A percentile compares a stretch with the other conserved stretches of the same genome.
Evolutionary conservation across 2,888 invertebrate species (phyloP).

Genomic region (Drosophila atripex): DNA sequence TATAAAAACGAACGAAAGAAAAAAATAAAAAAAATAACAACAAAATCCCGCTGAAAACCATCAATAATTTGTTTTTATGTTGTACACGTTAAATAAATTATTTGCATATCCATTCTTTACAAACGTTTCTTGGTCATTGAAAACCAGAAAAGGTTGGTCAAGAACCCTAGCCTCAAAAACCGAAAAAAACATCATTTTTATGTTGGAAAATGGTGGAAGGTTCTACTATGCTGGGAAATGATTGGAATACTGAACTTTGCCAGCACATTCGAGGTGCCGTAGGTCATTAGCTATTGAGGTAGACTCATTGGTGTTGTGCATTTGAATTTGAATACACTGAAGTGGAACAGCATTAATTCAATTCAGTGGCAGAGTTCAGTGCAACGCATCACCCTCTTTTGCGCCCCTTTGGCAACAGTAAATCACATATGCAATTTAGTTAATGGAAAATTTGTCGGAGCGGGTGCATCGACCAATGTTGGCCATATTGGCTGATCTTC

Average conservation of each 20-base stretch:
- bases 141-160: slow-evolving; percentile 25
- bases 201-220: slow-evolving; percentile 12
- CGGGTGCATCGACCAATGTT: slow-evolving; percentile 2
- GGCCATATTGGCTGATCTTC: slow-evolving; percentile 19
- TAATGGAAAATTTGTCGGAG: neutral
- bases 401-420: neutral
- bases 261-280: no score
- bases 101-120: slow-evolving; percentile 46
- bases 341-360: slow-evolving; percentile 12
- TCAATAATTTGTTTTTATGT: slow-evolving; percentile 52
- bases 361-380: slow-evolving; percentile 12
- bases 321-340: slow-evolving; percentile 16
- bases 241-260: neutral
- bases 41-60: slow-evolving; percentile 47
- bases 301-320: neutral
- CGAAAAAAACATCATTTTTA: neutral
- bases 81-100: slow-evolving; percentile 29
- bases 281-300: slow-evolving; percentile 11
- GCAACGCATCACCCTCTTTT: neutral
- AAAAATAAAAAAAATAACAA: slow-evolving; percentile 20
- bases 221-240: neutral
- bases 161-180: slow-evolving; percentile 10
- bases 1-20: slow-evolving; percentile 12
- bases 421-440: slow-evolving; percentile 3
- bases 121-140: slow-evolving; percentile 7